A percentile compares a stretch with the other conserved stretches of the same genome.
phyloP scores from a whole-genome alignment of 1,140 invertebrate genomes.

The Drosophila truncata region DNA sequence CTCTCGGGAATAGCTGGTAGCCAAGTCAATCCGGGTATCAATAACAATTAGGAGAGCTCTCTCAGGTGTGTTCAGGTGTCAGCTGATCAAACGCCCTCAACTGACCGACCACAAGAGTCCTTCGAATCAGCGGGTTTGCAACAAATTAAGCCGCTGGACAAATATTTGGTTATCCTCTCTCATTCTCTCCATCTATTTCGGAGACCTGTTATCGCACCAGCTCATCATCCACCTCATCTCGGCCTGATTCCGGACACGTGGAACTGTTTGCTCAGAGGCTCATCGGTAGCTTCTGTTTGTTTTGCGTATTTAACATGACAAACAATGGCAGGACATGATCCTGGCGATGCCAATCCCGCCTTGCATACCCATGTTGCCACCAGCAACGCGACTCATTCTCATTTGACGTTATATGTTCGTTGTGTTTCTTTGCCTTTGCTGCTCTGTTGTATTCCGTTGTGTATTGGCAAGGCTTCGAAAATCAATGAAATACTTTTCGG shows the following conservation, averaged over 20 bases:
- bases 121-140: conserved; percentile 42
- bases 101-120: conserved; percentile 60
- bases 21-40: conserved; percentile 31
- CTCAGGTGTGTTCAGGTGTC: conserved; percentile 73
- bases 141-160: conserved; percentile 45
- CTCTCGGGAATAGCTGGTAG: conserved; percentile 37
- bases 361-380: conserved; percentile 33
- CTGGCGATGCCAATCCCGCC: conserved; percentile 7
- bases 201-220: conserved; percentile 71
- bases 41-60: conserved; percentile 40
- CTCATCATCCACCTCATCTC: conserved; percentile 42
- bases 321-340: conserved; percentile 38
- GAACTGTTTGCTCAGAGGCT: conserved; percentile 55
- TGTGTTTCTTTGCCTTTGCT: conserved; percentile 18
- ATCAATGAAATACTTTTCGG: conserved; percentile 84
- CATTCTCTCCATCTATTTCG: not conserved
- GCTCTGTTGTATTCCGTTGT: conserved; percentile 43
- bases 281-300: conserved; percentile 58
- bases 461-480: conserved; percentile 77
- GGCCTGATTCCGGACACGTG: conserved; percentile 52
- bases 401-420: conserved; percentile 21
- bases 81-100: conserved; percentile 65
- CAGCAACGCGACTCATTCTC: conserved; percentile 47
- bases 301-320: conserved; percentile 59
- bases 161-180: conserved; percentile 35